Base-by-base conservation (phyloP, 2,797 vertebrate genomes). In the Hoplostethus mediterraneus region DNA sequence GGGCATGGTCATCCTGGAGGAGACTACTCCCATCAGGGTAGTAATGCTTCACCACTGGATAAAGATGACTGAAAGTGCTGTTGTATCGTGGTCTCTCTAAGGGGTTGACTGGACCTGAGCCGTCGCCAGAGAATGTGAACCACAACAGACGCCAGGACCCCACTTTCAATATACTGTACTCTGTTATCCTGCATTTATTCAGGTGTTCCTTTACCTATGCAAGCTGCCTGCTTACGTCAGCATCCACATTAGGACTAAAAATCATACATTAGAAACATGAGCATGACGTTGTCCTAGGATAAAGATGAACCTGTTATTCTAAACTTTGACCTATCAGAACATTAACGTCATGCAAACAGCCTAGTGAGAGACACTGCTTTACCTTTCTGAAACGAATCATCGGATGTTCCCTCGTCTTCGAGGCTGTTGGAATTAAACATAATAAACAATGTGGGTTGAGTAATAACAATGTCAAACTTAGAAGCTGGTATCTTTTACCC, bases 321-420 rank as follows among this genome's bases (percentile, higher is more conserved):
- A 14, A 44, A 36, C 33, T 42, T 11, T 42, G 40, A 42, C 13
- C 11, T 28, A 30, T 3, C 21, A 53, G 1, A 53, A 53, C 21
- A 53, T 30, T 53, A 59, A 59, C 21, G 28, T 47, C 0, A 53
- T 36, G 12, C 21, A 63, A 0, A 68, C 5, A 38, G 53, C 31
- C 3, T 21, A 48, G 6, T 28, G 5, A 54, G 1, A 28, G 28
- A 49, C 2, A 42, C 47, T n/a, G 2, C 3, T 30, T 86, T 90
- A 95, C 94, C 93, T 94, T 95, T 81, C 93, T 91, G 79, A 94
- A 94, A 53, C 92, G 89, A 65, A 93, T 89, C 79, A 92, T 83
- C 0, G 91, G 92, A 74, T 90, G 89, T 31, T 91, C 91, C 61
- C 77, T 92, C 13, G 87, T 77, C 78, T 93, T 93, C 12, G 87